Evolutionary conservation across 2,113 vertebrate genomes (phyloP).

Genomic region (Opisthocomus hoazin): DNA sequence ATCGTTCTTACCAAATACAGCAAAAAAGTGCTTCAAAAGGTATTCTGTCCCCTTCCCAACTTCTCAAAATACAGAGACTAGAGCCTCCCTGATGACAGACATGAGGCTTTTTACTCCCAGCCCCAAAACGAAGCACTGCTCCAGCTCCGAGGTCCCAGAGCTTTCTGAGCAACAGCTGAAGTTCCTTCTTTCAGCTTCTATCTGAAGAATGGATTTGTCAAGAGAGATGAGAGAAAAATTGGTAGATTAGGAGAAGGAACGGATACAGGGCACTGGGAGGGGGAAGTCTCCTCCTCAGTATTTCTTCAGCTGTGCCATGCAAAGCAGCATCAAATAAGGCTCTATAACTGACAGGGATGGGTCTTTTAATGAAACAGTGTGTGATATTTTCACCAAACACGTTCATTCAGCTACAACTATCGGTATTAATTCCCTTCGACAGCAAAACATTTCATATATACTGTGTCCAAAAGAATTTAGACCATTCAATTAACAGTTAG

Average conservation of each 20-base stretch:
- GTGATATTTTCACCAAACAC: background rate
- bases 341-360: background rate
- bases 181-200: background rate
- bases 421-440: background rate
- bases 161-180: background rate
- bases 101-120: background rate
- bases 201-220: background rate
- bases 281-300: background rate
- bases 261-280: background rate
- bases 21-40: background rate
- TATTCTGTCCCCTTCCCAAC: background rate
- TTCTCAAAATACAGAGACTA: background rate
- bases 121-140: background rate
- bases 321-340: background rate
- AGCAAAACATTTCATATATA: background rate
- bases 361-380: background rate
- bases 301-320: background rate
- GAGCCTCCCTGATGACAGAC: background rate
- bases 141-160: background rate
- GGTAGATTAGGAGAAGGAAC: background rate
- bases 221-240: background rate
- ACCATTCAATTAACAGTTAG: background rate
- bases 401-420: background rate
- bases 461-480: background rate
- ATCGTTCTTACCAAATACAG: background rate